phyloP scores from a whole-genome alignment of 2,113 vertebrate species.

The Pterocles burchelli region DNA sequence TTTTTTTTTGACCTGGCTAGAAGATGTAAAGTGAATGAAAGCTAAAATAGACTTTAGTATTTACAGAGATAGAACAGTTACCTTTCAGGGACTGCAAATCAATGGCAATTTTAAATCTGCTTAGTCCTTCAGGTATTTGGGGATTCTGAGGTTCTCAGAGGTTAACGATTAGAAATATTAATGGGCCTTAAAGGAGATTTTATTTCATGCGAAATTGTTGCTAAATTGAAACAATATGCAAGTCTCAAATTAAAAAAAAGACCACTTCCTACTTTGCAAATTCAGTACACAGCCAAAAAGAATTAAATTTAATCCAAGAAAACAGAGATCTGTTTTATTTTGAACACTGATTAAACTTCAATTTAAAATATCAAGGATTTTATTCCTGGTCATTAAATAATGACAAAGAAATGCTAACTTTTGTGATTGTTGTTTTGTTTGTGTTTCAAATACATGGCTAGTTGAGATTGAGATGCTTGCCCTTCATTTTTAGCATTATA shows the following conservation, averaged over 20 bases:
- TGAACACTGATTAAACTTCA: not conserved
- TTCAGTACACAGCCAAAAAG: not conserved
- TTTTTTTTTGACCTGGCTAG: not conserved
- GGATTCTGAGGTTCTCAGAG: not conserved
- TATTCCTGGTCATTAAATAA: not conserved
- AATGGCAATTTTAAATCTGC: not conserved
- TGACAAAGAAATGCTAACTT: not conserved
- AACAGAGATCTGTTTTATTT: not conserved
- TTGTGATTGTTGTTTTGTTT: not conserved
- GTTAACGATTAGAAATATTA: not conserved
- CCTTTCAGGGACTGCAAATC: not conserved
- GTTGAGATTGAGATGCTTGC: not conserved
- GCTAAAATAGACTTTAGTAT: not conserved
- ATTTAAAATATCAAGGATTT: not conserved
- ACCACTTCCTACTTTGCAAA: not conserved
- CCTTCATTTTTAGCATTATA: not conserved
- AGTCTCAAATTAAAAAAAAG: not conserved
- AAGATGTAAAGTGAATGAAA: not conserved
- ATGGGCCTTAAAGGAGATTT: not conserved
- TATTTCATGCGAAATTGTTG: not conserved
- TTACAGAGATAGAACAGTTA: not conserved
- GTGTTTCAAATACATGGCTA: not conserved
- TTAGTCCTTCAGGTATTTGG: not conserved
- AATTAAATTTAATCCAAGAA: not conserved
- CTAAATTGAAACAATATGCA: not conserved